phyloP scores from a whole-genome alignment of 2,888 invertebrate genomes.

The Mesorhabditis sp. region DNA sequence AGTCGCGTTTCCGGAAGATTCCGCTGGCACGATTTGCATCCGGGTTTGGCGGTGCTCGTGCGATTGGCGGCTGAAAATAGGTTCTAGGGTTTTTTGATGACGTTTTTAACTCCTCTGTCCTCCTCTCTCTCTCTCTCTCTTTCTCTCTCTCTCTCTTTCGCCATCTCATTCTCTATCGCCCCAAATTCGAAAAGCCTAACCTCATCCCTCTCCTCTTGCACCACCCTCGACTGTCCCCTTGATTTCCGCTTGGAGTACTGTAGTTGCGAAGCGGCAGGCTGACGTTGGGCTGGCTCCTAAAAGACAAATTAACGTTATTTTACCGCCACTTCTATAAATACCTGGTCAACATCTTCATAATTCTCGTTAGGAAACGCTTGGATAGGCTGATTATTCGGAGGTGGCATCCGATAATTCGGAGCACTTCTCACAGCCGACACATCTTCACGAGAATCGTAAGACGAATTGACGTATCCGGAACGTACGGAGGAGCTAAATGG shows the following conservation, averaged over 20 bases:
- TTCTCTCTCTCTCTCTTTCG: no score
- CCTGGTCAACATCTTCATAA: not conserved
- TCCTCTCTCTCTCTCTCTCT: no score
- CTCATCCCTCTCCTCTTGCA: not conserved
- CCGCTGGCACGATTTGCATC: not conserved
- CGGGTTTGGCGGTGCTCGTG: not conserved
- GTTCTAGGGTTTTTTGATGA: no score
- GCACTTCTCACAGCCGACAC: not conserved
- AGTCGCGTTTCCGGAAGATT: not conserved
- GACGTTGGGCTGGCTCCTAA: not conserved
- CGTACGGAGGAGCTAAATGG: not conserved
- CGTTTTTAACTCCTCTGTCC: no score
- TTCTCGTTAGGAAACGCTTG: not conserved
- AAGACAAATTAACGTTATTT: no score
- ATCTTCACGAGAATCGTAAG: not conserved
- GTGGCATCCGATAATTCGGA: not conserved
- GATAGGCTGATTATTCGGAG: not conserved
- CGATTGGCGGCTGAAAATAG: no score
- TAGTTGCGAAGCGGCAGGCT: not conserved
- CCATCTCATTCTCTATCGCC: no score
- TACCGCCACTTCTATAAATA: no score
- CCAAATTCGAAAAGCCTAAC: no score
- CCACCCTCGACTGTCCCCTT: not conserved
- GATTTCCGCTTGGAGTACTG: slow-evolving; percentile 1
- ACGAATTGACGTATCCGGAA: not conserved